Percentiles rank a stretch among this genome's conserved stretches.
Evolutionary conservation across 2,888 invertebrate species (phyloP).

Genomic region (Creontiades dilutus): DNA sequence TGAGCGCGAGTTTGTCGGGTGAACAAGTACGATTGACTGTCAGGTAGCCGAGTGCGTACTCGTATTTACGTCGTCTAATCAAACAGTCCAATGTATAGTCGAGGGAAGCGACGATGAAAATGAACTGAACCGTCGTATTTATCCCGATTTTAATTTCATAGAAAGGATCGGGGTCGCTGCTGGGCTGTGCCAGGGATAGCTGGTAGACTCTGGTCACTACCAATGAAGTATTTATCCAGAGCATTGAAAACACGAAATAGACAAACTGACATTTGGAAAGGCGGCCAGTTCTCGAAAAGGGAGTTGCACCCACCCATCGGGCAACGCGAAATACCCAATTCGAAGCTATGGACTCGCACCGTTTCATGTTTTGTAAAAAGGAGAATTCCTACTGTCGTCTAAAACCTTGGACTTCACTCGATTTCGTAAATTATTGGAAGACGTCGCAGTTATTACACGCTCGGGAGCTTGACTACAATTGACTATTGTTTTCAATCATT

Average conservation of each 20-base stretch:
- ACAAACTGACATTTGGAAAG: not conserved
- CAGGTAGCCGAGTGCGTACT: not conserved
- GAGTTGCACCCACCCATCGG: not conserved
- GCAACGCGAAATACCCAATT: constrained; percentile 6
- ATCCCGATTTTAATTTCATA: not conserved
- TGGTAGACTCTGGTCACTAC: not conserved
- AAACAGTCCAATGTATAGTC: not conserved
- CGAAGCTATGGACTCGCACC: not conserved
- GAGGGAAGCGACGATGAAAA: not conserved
- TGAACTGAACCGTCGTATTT: constrained; percentile 3
- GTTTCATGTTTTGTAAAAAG: not conserved
- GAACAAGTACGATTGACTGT: not conserved
- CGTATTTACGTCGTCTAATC: not conserved
- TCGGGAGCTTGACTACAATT: not conserved
- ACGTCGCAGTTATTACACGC: not conserved
- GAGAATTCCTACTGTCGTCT: not conserved
- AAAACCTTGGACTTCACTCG: no score
- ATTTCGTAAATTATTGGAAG: no score
- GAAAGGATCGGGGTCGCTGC: not conserved
- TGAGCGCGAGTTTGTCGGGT: not conserved
- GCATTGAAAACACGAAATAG: constrained; percentile 11
- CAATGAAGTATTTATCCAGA: not conserved
- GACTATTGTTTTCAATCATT: not conserved
- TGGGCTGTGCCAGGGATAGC: not conserved
- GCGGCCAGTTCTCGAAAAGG: not conserved